Evolutionary conservation across 2,113 vertebrate genomes (phyloP).

Genomic region (Octodon degus): DNA sequence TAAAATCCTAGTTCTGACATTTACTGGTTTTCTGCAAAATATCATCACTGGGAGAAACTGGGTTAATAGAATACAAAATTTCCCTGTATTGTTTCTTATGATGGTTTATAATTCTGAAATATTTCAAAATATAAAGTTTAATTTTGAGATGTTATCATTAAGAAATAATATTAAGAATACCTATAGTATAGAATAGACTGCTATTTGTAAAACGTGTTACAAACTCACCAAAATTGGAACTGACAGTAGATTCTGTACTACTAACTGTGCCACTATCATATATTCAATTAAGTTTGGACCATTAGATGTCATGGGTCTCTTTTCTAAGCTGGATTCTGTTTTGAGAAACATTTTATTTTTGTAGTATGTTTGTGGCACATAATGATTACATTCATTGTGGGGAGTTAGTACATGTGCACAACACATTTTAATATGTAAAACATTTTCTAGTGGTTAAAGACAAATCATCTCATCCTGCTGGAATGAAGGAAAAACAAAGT

Average conservation of each 20-base stretch:
- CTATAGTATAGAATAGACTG: not conserved
- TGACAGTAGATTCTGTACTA: not conserved
- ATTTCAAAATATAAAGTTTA: conserved; percentile 20
- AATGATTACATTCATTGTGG: not conserved
- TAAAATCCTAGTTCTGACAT: not conserved
- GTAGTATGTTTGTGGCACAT: not conserved
- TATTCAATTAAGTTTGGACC: not conserved
- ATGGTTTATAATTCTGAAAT: conserved; percentile 21
- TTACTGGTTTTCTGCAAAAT: conserved; percentile 21
- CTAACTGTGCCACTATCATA: not conserved
- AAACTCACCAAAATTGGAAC: conserved; percentile 13
- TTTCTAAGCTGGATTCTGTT: conserved; percentile 12
- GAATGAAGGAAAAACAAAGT: conserved; percentile 46
- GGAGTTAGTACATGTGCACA: not conserved
- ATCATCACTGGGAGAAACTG: not conserved
- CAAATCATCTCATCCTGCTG: conserved; percentile 36
- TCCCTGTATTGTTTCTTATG: conserved; percentile 21
- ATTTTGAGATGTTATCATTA: conserved; percentile 10
- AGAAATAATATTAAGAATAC: conserved; percentile 6
- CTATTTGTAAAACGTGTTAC: conserved; percentile 31
- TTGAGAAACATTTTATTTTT: not conserved
- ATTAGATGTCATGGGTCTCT: not conserved
- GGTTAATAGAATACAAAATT: not conserved
- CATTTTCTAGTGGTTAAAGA: conserved; percentile 34
- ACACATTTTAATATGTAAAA: conserved; percentile 62